These are phyloP conservation scores for Sylvilagus floridanus DNA, from an alignment of 2,797 vertebrate genomes.

Conservation along the genomic window DNA sequence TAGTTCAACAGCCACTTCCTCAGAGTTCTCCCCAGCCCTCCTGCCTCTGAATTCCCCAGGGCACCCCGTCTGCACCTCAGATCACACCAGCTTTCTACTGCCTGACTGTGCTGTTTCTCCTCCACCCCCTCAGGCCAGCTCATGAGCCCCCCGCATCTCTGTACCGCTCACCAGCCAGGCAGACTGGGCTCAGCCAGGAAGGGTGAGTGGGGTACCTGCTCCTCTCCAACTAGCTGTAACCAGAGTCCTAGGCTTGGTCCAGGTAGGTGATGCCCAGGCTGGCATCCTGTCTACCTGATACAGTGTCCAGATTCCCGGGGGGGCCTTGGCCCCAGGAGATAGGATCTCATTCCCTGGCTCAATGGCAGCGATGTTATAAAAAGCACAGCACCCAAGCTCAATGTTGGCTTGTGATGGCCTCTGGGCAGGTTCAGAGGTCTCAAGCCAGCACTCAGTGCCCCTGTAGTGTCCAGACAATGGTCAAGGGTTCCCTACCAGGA, in stretches of 20 bases:
- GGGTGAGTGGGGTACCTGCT: not conserved
- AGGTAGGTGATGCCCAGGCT: not conserved
- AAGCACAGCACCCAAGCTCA: slow-evolving; percentile 44
- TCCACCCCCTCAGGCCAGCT: not conserved
- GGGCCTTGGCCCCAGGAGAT: not conserved
- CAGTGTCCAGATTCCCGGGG: slow-evolving; percentile 45
- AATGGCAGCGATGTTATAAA: slow-evolving; percentile 66
- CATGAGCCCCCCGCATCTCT: not conserved
- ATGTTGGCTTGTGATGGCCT: not conserved
- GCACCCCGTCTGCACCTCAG: not conserved
- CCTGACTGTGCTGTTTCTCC: not conserved
- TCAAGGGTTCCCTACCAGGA: not conserved
- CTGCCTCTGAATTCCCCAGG: too few species aligned
- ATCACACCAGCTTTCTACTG: not conserved
- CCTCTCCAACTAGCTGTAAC: not conserved
- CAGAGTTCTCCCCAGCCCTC: not conserved
- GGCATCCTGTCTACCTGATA: slow-evolving; percentile 47
- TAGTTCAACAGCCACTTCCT: not conserved
- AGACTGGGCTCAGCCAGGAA: not conserved
- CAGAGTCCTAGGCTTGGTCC: slow-evolving; percentile 26
- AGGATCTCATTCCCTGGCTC: slow-evolving; percentile 38
- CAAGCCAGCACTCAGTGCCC: not conserved
- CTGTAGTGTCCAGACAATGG: not conserved
- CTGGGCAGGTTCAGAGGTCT: not conserved
- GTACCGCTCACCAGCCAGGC: not conserved